Evolutionary conservation across 2,888 invertebrate genomes (phyloP), one percentile per base, ranked within the genome.

Genomic region (Drosophila multiciliata): DNA sequence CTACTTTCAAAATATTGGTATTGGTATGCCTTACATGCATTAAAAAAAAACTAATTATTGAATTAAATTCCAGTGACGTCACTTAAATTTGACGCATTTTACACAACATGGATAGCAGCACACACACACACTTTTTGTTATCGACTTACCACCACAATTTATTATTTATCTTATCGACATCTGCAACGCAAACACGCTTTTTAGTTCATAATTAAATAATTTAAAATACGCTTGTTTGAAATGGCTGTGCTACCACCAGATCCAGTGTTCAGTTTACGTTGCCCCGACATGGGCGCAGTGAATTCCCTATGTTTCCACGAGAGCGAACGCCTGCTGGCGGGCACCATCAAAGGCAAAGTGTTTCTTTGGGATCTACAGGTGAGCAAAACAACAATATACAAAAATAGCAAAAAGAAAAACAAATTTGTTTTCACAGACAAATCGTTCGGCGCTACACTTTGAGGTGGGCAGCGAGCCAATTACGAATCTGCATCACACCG

Each of bases 321-420:
- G 76, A 94, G 94, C 78, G 95, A 95, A 90, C 94, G 94, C 90
- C 94, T 97, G 87, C 94, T 96, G 91, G 96, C 96, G 86, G 96
- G 96, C 71, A 96, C 96, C 38, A 95, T 95, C 91, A 95, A 95
- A 91, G 97, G 97, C 83, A 95, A 94, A 89, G 95, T 97, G 83
- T 95, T 96, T 93, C 94, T 96, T 91, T 97, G 96, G 96, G 96
- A 97, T 94, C 94, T 97, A 92, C 95, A 96, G 94, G 97, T 97
- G 93, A 91, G 88, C 81, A 67, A 48, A 60, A 48, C n/a, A 50
- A 53, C 38, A 69, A 38, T 7, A 53, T 15, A 61, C 62, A 64
- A 23, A 55, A 52, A 32, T 36, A 33, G 23, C 15, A 40, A 12
- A 23, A n/a, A 33, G 6, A 9, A 35, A n/a, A 35, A 35, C 38